Evolutionary conservation across 2,113 vertebrate species (phyloP).

Genomic region (Aphelocoma coerulescens): DNA sequence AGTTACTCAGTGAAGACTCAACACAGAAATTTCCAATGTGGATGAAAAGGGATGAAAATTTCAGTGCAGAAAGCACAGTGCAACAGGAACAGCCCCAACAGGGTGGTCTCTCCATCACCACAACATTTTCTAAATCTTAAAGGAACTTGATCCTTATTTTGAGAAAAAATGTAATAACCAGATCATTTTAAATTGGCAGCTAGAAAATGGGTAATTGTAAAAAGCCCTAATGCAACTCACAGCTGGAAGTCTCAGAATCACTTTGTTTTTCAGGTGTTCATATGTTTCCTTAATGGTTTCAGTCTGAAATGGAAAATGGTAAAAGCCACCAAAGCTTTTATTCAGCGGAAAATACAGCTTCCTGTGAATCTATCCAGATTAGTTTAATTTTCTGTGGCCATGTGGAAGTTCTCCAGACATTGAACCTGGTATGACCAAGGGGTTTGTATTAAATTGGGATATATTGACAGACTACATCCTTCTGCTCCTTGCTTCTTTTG

Average conservation of each 20-base stretch:
- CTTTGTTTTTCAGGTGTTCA: neutral
- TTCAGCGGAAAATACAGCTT: neutral
- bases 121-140: neutral
- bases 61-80: neutral
- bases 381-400: neutral
- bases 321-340: neutral
- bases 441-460: neutral
- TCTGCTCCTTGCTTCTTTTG: neutral
- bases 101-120: neutral
- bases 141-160: neutral
- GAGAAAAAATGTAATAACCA: neutral
- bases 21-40: neutral
- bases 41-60: neutral
- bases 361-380: neutral
- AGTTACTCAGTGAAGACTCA: neutral
- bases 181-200: neutral
- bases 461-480: neutral
- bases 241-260: neutral
- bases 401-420: neutral
- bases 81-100: neutral
- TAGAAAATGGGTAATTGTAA: neutral
- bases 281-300: neutral
- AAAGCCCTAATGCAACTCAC: neutral
- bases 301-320: neutral
- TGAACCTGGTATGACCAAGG: neutral